These are phyloP conservation scores for Amphimedon queenslandica DNA, from an alignment of 37 sponge, comb jelly and placozoan species.

Conservation along the genomic window DNA sequence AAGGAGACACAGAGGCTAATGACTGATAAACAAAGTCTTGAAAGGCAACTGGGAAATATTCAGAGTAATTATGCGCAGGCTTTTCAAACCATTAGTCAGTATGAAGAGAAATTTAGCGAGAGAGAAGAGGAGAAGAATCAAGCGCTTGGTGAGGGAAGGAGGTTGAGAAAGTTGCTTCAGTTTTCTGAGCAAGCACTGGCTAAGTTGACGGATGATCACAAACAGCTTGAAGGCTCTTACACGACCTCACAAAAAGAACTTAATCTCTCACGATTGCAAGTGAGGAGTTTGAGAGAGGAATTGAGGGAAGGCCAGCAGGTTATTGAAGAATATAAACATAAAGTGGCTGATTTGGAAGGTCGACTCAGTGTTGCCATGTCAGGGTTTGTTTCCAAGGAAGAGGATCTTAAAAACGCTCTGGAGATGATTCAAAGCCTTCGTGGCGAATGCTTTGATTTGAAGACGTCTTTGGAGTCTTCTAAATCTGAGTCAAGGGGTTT, in stretches of 20 bases:
- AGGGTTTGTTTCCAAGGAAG: background rate
- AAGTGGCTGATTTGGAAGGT: background rate
- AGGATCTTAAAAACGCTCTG: no score
- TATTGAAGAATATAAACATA: background rate
- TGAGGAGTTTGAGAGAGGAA: background rate
- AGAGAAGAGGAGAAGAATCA: no score
- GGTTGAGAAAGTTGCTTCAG: background rate
- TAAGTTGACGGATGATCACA: constrained; percentile 27
- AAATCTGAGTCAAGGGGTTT: no score
- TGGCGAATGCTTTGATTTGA: no score
- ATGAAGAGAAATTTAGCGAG: background rate
- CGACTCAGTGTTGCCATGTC: no score
- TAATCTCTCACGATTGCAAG: background rate
- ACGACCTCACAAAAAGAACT: constrained; percentile 30
- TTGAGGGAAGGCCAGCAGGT: background rate
- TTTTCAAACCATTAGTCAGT: background rate
- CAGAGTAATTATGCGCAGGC: background rate
- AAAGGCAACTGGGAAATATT: background rate
- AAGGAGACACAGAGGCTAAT: background rate
- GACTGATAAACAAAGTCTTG: background rate
- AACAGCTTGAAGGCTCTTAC: constrained; percentile 31
- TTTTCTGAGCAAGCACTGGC: constrained; percentile 25
- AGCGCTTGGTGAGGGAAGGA: no score
- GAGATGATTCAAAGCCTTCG: no score
- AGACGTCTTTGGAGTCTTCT: no score